Evolutionary conservation across 2,888 invertebrate genomes (phyloP), one percentile per base, ranked within the genome.

Genomic region (Ctena decussata): DNA sequence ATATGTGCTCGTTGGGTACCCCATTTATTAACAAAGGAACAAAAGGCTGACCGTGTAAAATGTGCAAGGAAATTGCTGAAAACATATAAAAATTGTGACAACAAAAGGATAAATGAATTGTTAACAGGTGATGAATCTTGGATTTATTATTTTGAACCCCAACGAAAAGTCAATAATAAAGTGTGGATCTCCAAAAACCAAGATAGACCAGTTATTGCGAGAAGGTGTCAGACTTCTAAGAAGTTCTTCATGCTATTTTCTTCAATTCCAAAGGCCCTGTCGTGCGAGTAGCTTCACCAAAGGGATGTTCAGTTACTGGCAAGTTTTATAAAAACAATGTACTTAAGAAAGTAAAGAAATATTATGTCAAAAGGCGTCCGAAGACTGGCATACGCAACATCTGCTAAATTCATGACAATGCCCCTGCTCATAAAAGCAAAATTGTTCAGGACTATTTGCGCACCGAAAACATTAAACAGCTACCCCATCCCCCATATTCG

Each of bases 401-500:
- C 35, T 21, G 35, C 6, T 44, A 44, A 27, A 15, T 24, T 3
- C 41, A 72, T 70, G 70, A 70, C 39, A 70, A 72, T 72, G 44
- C 72, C 0, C 72, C 72, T 2, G 41, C 27, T 27, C 44, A 72
- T 27, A 72, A 72, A 41, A 27, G 35, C 21, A 72, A 44, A 30
- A n/a, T 72, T 72, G 72, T 72, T 18, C 15, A 30, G 3, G 72
- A 72, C 24, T 44, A 32, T 72, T 44, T 41, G 24, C 24, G 32
- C 2, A 8, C 3, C 15, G 44, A 72, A 44, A 3, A n/a, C 30
- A 35, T 72, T 8, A 41, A 44, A 72, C 24, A 24, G 12, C 44
- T 72, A n/a, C 72, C 72, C n/a, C 72, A 44, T n/a, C 72, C 72
- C 3, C 44, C 44, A 3, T 72, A 72, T 24, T 44, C 72, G 8